phyloP scores from a whole-genome alignment of 2,113 vertebrate genomes.

The Platichthys flesus region DNA sequence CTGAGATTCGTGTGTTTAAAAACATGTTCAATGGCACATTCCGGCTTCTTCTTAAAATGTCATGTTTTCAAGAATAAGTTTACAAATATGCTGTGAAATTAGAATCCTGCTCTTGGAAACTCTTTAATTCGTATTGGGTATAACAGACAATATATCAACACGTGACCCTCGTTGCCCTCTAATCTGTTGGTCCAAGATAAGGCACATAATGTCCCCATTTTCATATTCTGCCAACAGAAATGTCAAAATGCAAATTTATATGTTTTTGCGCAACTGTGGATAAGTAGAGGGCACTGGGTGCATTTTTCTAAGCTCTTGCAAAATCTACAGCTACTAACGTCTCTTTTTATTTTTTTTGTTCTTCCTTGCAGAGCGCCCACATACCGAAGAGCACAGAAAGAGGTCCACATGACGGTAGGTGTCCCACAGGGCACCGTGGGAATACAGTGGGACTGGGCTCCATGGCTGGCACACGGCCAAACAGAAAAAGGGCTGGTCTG shows the following conservation, averaged over 20 bases:
- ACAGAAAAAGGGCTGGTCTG: constrained; percentile 26
- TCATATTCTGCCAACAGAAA: constrained; percentile 30
- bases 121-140: not conserved
- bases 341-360: not conserved
- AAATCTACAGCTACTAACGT: constrained; percentile 55
- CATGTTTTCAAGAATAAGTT: too few species aligned
- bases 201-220: constrained; percentile 9
- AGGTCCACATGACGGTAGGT: constrained; percentile 83
- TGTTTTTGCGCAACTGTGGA: constrained; percentile 38
- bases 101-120: not conserved
- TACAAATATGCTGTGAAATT: not conserved
- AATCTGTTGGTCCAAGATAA: constrained; percentile 18
- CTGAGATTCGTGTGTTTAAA: not conserved
- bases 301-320: constrained; percentile 24
- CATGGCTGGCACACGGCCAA: constrained; percentile 58
- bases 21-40: not conserved
- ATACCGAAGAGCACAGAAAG: constrained; percentile 80
- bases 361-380: constrained; percentile 80
- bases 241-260: constrained; percentile 51
- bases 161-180: not conserved
- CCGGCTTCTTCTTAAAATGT: not conserved
- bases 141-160: not conserved
- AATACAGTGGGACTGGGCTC: constrained; percentile 60
- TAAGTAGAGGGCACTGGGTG: constrained; percentile 31
- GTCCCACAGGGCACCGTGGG: constrained; percentile 67